Percentiles rank a stretch among this genome's conserved stretches.
Conservation (phyloP, 2,113 vertebrate species). For the Podarcis muralis region DNA sequence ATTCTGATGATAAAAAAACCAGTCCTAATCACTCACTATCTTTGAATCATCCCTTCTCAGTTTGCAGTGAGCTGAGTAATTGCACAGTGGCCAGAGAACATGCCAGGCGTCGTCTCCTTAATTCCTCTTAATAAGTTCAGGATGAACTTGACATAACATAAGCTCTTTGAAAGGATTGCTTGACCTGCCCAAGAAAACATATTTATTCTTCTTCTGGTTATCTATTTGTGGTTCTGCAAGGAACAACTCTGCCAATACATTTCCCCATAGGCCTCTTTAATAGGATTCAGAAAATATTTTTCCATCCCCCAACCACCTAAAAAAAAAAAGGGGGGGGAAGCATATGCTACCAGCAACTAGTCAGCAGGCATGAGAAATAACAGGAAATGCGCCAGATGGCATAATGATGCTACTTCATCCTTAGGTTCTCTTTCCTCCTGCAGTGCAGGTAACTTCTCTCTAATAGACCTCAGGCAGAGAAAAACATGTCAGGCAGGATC, state of each 20-base stretch:
- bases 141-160: neutral
- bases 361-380: neutral
- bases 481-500: too few relatives aligned
- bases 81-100: neutral
- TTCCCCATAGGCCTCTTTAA: neutral
- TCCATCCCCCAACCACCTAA: neutral
- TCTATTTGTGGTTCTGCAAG: neutral
- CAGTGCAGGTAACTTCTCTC: neutral
- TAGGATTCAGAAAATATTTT: neutral
- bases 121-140: neutral
- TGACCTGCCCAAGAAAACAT: neutral
- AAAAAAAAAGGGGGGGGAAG: neutral
- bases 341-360: neutral
- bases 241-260: neutral
- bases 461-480: neutral
- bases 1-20: neutral
- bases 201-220: neutral
- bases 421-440: neutral
- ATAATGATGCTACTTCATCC: neutral
- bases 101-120: neutral
- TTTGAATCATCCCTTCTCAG: neutral
- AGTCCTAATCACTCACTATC: neutral
- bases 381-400: slow-evolving; percentile 12
- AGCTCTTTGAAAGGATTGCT: neutral
- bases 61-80: neutral